A percentile compares a stretch with the other conserved stretches of the same genome.
These are phyloP conservation scores for Romanogobio albipinnatus DNA, from an alignment of 2,113 vertebrate genomes.

Conservation along the genomic window DNA sequence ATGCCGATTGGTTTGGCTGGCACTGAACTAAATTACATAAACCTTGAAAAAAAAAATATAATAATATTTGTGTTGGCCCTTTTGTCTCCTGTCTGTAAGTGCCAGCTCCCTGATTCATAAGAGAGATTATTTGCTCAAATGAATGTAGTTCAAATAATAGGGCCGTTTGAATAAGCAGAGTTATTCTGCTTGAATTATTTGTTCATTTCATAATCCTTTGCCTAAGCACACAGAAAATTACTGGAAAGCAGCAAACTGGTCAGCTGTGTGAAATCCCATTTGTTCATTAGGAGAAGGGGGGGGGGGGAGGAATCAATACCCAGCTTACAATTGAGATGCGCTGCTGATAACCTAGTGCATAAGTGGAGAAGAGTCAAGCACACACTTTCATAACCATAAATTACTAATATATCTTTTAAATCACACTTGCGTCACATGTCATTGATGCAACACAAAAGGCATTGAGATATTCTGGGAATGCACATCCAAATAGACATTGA, in stretches of 20 bases:
- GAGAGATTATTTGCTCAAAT: constrained; percentile 81
- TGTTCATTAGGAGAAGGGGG: constrained; percentile 78
- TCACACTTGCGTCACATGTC: constrained; percentile 20
- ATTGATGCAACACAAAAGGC: constrained; percentile 19
- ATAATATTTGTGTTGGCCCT: constrained; percentile 75
- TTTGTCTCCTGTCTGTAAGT: constrained; percentile 61
- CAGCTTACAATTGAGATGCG: constrained; percentile 65
- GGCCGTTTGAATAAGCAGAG: constrained; percentile 75
- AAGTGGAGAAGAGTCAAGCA: constrained; percentile 23
- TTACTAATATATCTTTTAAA: constrained; percentile 41
- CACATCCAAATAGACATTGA: constrained; percentile 7
- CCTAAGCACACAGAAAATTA: constrained; percentile 82
- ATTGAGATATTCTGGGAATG: constrained; percentile 17
- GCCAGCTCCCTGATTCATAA: constrained; percentile 73
- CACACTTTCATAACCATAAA: constrained; percentile 44
- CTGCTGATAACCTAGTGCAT: constrained; percentile 59
- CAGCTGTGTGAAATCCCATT: constrained; percentile 83
- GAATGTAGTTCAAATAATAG: constrained; percentile 80
- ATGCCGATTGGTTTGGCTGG: constrained; percentile 77
- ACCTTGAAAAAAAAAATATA: constrained; percentile 71
- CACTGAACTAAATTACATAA: constrained; percentile 75
- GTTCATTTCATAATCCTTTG: constrained; percentile 79
- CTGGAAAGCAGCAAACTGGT: constrained; percentile 83
- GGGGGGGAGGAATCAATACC: no score
- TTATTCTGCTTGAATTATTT: constrained; percentile 80